Conservation (phyloP, 2,888 invertebrate genomes). For the Choreutis nemorana region DNA sequence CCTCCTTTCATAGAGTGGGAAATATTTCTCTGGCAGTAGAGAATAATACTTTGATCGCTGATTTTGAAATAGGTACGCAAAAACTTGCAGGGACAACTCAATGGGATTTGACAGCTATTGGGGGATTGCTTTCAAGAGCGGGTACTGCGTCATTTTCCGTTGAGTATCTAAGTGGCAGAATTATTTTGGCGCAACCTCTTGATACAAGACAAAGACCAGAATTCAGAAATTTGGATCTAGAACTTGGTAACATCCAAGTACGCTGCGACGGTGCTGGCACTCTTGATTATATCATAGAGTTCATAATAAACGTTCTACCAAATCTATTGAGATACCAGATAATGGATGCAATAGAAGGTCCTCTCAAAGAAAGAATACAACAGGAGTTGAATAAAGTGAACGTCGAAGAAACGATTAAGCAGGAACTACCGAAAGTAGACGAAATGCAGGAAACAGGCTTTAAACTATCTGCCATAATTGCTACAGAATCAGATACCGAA, state of each 20-base stretch:
- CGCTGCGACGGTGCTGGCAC: conserved; percentile 88
- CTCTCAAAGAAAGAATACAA: conserved; percentile 76
- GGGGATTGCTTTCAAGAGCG: conserved; percentile 72
- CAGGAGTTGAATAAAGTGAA: conserved; percentile 77
- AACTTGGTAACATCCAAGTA: conserved; percentile 85
- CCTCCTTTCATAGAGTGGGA: conserved; percentile 83
- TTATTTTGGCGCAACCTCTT: conserved; percentile 76
- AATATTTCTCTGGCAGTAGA: conserved; percentile 77
- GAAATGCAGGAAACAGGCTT: conserved; percentile 59
- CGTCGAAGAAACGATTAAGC: conserved; percentile 76
- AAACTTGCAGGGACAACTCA: conserved; percentile 78
- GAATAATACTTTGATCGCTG: conserved; percentile 73
- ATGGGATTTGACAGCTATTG: conserved; percentile 78
- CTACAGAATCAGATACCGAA: conserved; percentile 16
- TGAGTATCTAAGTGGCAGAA: conserved; percentile 76
- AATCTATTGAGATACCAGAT: conserved; percentile 88
- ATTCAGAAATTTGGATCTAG: conserved; percentile 78
- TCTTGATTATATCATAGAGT: conserved; percentile 82
- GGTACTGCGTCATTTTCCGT: conserved; percentile 81
- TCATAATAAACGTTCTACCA: conserved; percentile 81
- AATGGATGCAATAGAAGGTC: conserved; percentile 84
- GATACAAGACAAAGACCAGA: conserved; percentile 78
- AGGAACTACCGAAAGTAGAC: conserved; percentile 73
- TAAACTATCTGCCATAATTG: conserved; percentile 39
- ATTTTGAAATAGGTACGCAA: conserved; percentile 82